Evolutionary conservation across 2,797 vertebrate genomes (phyloP), one percentile per base, ranked within the genome.

Genomic region (Staurois parvus): DNA sequence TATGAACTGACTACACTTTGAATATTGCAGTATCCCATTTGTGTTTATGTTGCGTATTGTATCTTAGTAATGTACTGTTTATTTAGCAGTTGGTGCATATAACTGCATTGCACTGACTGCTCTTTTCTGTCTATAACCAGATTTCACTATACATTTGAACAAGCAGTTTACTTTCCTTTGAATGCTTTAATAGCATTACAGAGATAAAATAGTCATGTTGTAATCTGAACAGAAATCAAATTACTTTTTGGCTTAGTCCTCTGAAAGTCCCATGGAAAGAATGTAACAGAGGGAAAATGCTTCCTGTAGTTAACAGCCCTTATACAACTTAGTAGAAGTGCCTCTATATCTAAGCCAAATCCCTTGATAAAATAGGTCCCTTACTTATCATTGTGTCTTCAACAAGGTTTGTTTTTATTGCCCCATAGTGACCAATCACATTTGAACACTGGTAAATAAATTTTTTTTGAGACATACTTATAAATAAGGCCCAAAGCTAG

Each of bases 141-240:
- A 52, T 52, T 52, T 52, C 2, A 19, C 48, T 52, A 52, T 21
- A 52, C 17, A 48, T 52, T 5, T 17, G 4, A 21, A 52, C 48
- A 52, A 59, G 52, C 19, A 59, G 21, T 59, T 52, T 24, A 59
- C 52, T 59, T 59, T 24, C 21, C 21, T 4, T 59, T 59, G 7
- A 59, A 59, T 59, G 52, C 5, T 56, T 21, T 59, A 59, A 59
- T 59, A 59, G 21, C 52, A 59, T 59, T 24, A 24, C 52, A 59
- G 0, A 59, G 5, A 59, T 59, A 24, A 24, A 12, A 59, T 59
- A 59, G 52, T 24, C 4, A 59, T 59, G 52, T 59, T 59, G 21
- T 59, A 24, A 59, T 59, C 52, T 59, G 66, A 67, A 67, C 24
- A 67, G 64, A 68, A 68, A 68, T 28, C 66, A 68, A 28, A 59